Percentiles rank a stretch among this genome's conserved stretches.
Evolutionary conservation across 2,113 vertebrate species (phyloP).

Genomic region (Macaca nemestrina): DNA sequence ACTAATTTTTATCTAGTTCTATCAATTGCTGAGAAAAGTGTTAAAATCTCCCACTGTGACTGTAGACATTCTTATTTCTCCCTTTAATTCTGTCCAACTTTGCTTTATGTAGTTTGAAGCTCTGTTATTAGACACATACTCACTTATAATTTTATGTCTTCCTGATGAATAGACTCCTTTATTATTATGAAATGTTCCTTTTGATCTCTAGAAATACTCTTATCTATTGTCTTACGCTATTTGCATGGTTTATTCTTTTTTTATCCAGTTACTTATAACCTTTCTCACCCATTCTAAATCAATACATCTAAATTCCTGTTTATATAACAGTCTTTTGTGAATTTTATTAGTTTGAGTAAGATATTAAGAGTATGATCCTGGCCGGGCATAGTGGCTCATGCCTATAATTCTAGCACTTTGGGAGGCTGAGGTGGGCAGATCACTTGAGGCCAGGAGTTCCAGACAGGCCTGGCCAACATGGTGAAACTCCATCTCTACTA

Average conservation of each 20-base stretch:
- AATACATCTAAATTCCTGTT: slow-evolving; percentile 21
- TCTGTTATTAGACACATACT: background rate
- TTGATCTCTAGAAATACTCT: background rate
- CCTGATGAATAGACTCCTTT: background rate
- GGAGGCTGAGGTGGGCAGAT: too few species aligned
- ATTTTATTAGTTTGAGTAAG: slow-evolving; percentile 11
- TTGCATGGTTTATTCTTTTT: background rate
- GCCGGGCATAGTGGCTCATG: too few species aligned
- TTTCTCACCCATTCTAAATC: background rate
- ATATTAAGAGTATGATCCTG: background rate
- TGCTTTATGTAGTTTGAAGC: background rate
- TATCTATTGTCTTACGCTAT: too few species aligned
- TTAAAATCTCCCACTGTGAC: background rate
- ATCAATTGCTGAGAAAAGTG: background rate
- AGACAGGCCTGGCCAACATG: too few species aligned
- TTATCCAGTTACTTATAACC: background rate
- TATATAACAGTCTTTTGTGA: background rate
- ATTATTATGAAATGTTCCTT: background rate
- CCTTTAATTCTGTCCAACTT: slow-evolving; percentile 8
- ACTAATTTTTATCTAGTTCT: background rate
- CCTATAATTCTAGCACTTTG: too few species aligned
- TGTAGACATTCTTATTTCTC: background rate
- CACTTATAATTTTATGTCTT: slow-evolving; percentile 12
- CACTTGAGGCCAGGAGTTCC: too few species aligned
- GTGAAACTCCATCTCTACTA: too few species aligned